Conservation (phyloP, 2,797 vertebrate genomes). For the Sebastes vulpes region DNA sequence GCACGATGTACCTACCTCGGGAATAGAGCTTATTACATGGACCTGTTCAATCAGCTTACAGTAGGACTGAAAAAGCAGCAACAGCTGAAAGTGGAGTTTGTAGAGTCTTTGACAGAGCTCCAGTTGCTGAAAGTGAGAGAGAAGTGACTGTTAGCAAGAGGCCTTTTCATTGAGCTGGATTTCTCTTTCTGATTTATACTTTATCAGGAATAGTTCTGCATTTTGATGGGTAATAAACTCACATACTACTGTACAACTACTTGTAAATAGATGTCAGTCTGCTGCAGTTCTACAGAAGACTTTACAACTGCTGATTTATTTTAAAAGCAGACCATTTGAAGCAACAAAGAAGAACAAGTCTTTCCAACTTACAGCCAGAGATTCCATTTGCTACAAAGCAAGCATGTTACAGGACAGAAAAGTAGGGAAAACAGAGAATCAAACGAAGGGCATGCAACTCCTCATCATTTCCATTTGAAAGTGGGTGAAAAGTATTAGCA, state of each 20-base stretch:
- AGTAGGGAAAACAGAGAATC: conserved; percentile 89
- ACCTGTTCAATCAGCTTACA: conserved; percentile 98
- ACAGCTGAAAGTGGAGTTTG: conserved; percentile 98
- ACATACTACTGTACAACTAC: neutral
- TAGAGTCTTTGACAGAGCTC: conserved; percentile 98
- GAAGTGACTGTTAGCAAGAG: neutral
- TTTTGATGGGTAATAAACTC: neutral
- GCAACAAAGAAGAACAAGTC: conserved; percentile 58
- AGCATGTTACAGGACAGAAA: conserved; percentile 93
- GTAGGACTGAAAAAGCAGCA: conserved; percentile 99
- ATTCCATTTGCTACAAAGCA: conserved; percentile 99
- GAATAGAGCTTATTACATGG: conserved; percentile 91
- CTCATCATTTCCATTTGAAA: conserved; percentile 75
- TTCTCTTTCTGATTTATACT: neutral
- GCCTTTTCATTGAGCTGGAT: neutral
- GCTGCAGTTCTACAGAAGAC: neutral
- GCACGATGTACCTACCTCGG: conserved; percentile 88
- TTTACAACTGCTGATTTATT: neutral
- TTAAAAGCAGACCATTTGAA: neutral
- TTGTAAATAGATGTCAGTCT: neutral
- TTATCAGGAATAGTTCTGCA: neutral
- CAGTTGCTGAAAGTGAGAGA: conserved; percentile 89
- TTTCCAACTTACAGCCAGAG: conserved; percentile 97
- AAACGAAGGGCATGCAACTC: conserved; percentile 88
- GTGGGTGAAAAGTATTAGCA: conserved; percentile 55